These are phyloP conservation scores for Oscheius sp. DNA, from an alignment of 2,888 invertebrate genomes.

Conservation along the genomic window DNA sequence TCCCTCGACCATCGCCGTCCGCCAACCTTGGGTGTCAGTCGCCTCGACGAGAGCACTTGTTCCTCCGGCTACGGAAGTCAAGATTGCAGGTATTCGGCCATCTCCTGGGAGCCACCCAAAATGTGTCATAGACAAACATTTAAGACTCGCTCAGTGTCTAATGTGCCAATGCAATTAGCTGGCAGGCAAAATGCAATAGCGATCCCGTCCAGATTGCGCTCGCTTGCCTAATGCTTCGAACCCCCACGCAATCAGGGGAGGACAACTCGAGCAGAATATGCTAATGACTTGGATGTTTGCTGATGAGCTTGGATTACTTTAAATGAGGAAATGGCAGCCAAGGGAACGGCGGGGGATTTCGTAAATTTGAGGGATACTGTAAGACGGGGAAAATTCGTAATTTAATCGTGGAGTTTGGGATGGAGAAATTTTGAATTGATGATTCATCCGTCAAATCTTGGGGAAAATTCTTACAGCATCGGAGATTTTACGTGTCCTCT, in stretches of 20 bases:
- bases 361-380: background rate
- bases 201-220: conserved; percentile 36
- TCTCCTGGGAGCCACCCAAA: background rate
- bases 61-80: conserved; percentile 56
- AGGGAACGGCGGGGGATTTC: conserved; percentile 3
- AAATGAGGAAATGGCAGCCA: background rate
- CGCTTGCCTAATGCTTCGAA: conserved; percentile 9
- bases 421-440: background rate
- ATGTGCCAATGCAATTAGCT: conserved; percentile 36
- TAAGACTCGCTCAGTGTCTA: conserved; percentile 24
- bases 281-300: conserved; percentile 28
- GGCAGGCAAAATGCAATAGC: conserved; percentile 35
- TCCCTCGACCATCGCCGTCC: conserved; percentile 34
- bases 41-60: conserved; percentile 54
- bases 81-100: conserved; percentile 49
- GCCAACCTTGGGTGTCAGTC: conserved; percentile 43
- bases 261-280: conserved; percentile 13
- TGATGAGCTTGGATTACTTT: conserved; percentile 21
- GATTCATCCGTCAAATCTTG: background rate
- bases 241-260: conserved; percentile 33
- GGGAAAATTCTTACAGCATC: background rate
- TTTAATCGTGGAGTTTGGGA: background rate
- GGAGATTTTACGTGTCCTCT: background rate
- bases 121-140: conserved; percentile 27
- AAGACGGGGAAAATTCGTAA: background rate